Evolutionary conservation across 2,797 vertebrate genomes (phyloP), one percentile per base, ranked within the genome.

Genomic region (Gambelia wislizenii): DNA sequence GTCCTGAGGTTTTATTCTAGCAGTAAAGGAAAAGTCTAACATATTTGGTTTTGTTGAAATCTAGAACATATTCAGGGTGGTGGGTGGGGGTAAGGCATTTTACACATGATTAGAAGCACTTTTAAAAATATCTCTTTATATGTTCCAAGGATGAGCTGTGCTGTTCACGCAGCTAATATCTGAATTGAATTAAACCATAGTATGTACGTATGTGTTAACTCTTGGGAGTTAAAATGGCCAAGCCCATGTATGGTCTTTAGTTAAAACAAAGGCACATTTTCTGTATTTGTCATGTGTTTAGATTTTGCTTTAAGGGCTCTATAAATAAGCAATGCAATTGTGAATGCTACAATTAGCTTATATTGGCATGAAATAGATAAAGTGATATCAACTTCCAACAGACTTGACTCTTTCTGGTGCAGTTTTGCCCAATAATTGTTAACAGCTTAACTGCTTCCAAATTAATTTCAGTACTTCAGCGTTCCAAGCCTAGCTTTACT

Each of bases 351-450:
- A 30, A 83, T 70, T 81, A 86, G 44, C 7, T 76, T 20, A 83
- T 25, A 61, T n/a, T 0, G 83, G 39, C 49, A 78, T 76, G 89
- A 86, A 12, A 84, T 83, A 7, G 13, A 6, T 14, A 10, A 39
- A 69, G 44, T 89, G 61, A 80, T 87, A 86, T 74, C 89, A 81
- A 27, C 74, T 87, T 61, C 30, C 6, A 69, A 18, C 72, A 30
- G 7, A 0, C 91, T 89, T 87, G 8, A 64, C 81, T 86, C 9
- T 13, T 25, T 81, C 42, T 86, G 79, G 3, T 86, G 85, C 56
- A 70, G 44, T 36, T 85, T 89, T 90, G 61, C 87, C 77, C 83
- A 36, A 30, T 90, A 18, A 83, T 52, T 88, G 92, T 94, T 75
- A 81, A 1, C 77, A 6, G 47, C 81, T 90, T 93, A 88, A 69